Evolutionary conservation across 2,797 vertebrate genomes (phyloP).

Genomic region (Amblyraja radiata): DNA sequence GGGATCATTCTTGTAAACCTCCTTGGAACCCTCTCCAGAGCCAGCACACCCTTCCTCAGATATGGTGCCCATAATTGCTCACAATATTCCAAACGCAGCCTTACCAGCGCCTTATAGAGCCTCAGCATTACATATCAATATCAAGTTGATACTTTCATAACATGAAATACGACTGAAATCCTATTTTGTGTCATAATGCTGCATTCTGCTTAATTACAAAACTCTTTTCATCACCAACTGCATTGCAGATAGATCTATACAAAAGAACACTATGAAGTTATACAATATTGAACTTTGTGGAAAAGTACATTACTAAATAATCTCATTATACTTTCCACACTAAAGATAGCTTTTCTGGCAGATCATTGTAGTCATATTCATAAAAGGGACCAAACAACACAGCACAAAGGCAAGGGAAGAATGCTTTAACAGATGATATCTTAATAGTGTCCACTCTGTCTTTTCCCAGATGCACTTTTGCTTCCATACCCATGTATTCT

Average conservation of each 20-base stretch:
- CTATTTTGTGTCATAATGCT: background rate
- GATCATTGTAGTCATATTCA: slow-evolving; percentile 17
- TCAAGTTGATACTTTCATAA: background rate
- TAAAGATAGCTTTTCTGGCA: background rate
- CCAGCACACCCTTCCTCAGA: no score
- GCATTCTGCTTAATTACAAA: background rate
- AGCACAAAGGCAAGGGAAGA: slow-evolving; percentile 6
- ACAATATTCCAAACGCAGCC: no score
- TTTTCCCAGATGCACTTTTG: background rate
- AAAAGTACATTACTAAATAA: background rate
- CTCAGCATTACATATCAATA: background rate
- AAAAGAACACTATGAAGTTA: background rate
- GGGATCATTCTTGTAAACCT: no score
- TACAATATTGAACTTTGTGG: background rate
- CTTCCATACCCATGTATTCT: background rate
- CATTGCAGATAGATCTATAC: background rate
- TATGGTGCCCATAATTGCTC: no score
- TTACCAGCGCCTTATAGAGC: no score
- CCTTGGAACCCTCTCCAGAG: no score
- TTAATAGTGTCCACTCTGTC: background rate
- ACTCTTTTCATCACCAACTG: background rate
- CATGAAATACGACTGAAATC: background rate
- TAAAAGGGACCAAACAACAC: background rate
- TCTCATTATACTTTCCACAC: slow-evolving; percentile 1
- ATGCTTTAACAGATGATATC: background rate